Base-by-base conservation (phyloP, 2,797 vertebrate species). In the Oreonectes daqikongensis region DNA sequence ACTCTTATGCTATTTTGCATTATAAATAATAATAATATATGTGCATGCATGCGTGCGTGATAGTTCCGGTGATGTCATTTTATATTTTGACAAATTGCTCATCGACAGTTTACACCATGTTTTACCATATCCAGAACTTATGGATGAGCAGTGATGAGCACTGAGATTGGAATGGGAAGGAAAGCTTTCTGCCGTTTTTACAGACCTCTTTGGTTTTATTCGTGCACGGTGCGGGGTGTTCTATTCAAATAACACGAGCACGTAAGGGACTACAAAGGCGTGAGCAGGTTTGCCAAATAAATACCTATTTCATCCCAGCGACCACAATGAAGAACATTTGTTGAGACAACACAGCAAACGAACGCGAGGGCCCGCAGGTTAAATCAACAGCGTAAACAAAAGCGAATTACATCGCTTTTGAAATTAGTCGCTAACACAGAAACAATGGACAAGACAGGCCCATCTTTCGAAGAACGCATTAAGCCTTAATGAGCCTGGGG, bases 381-480 rank as follows among this genome's bases (percentile, higher is more conserved):
- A 88, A 87, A 88, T 90, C 86, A 86, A 79, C 80, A 77, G 79
- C 61, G 85, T 89, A 91, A 91, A 90, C 83, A 86, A 82, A 74
- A 77, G 76, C 80, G 85, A 85, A 87, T 86, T 84, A 88, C 79
- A 85, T 83, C 84, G 83, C 79, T 80, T 86, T 89, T 88, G 82
- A 89, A 90, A 92, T 90, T 80, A 88, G 84, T 82, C 75, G 74
- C 87, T 89, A 89, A 90, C 89, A 86, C 85, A 75, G 82, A 74
- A 84, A 84, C 86, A 85, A 83, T 82, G 84, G 50, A 84, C 83
- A 85, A 82, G 82, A 85, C 67, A 78, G 79, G 40, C 80, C 72
- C 84, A 84, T 87, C 68, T 84, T 81, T 84, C 57, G 74, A 72
- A 81, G 57, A 86, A 86, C 67, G 59, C 61, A 87, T 84, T 79